These are phyloP conservation scores for Calidris pygmaea DNA, from an alignment of 2,113 vertebrate species.

Conservation along the genomic window DNA sequence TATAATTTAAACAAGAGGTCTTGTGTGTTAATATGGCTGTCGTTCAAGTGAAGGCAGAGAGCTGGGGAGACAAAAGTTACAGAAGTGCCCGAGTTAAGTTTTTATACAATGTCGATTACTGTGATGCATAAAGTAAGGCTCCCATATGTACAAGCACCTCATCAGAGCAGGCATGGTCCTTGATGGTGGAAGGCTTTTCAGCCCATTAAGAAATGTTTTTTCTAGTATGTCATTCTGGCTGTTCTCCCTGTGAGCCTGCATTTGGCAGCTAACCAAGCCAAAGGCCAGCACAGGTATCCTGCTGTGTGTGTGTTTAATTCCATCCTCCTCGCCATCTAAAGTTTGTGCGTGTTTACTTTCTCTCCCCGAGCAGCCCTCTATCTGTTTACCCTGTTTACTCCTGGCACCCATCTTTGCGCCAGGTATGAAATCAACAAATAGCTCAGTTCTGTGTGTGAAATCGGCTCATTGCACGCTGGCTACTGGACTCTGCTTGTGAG, in stretches of 20 bases:
- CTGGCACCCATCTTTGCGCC: neutral
- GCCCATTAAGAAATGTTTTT: slow-evolving; percentile 1
- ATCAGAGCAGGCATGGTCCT: neutral
- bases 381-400: neutral
- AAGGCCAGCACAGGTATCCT: neutral
- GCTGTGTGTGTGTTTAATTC: neutral
- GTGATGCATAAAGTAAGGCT: neutral
- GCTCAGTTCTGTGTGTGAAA: neutral
- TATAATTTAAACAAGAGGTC: slow-evolving; percentile 13
- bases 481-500: neutral
- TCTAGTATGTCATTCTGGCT: slow-evolving; percentile 39
- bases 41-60: neutral
- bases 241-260: neutral
- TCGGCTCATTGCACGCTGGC: neutral
- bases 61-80: neutral
- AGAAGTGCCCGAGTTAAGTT: neutral
- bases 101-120: neutral
- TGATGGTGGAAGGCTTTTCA: neutral
- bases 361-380: neutral
- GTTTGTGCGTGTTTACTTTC: neutral
- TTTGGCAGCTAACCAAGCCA: neutral
- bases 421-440: neutral
- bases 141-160: neutral
- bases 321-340: neutral
- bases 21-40: neutral